phyloP scores from a whole-genome alignment of 2,797 vertebrate genomes.

The Erethizon dorsatum region DNA sequence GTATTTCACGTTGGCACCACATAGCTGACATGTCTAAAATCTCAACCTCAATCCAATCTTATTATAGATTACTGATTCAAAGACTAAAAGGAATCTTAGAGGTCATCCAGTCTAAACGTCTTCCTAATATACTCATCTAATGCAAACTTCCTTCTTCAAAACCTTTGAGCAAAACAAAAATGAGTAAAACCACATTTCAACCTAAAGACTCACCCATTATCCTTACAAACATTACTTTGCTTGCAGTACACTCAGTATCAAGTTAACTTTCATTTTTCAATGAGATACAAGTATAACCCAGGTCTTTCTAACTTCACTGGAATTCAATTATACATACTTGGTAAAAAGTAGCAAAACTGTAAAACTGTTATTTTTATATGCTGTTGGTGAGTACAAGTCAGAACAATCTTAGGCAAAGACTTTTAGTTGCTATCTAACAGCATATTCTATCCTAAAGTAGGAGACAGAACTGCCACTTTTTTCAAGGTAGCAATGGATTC shows the following conservation, averaged over 20 bases:
- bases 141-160: slow-evolving; percentile 55
- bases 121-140: slow-evolving; percentile 19
- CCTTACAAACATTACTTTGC: slow-evolving; percentile 6
- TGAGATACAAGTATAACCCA: background rate
- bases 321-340: slow-evolving; percentile 29
- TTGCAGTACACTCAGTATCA: background rate
- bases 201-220: slow-evolving; percentile 43
- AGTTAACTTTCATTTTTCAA: slow-evolving; percentile 55
- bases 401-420: slow-evolving; percentile 5
- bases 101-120: background rate
- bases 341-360: slow-evolving; percentile 12
- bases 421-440: background rate
- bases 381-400: slow-evolving; percentile 11
- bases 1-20: slow-evolving; percentile 17
- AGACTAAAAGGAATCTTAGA: slow-evolving; percentile 26
- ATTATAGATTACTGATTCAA: background rate
- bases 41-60: background rate
- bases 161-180: background rate
- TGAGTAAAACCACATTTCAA: background rate
- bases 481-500: slow-evolving; percentile 37
- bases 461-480: slow-evolving; percentile 20
- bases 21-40: slow-evolving; percentile 16
- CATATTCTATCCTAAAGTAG: background rate
- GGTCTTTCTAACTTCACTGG: slow-evolving; percentile 13
- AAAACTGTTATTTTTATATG: slow-evolving; percentile 43